Conservation (phyloP, 2,888 invertebrate species). For the Seira ritae region DNA sequence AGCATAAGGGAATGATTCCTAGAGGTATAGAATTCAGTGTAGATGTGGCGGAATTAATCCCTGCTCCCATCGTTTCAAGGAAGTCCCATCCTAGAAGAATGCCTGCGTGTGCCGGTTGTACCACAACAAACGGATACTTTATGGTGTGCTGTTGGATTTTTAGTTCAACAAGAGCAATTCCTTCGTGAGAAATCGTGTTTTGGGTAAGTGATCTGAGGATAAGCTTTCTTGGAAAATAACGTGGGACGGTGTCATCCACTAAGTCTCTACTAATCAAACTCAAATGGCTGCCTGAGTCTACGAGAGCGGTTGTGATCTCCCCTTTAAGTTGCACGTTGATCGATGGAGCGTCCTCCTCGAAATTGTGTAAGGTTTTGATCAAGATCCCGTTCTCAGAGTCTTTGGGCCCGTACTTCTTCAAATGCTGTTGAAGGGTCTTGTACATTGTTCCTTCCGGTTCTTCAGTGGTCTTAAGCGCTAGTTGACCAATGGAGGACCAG, state of each 20-base stretch:
- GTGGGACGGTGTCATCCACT: not conserved
- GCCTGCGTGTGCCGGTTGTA: not conserved
- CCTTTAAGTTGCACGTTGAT: not conserved
- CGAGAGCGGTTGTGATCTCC: not conserved
- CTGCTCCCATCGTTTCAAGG: not conserved
- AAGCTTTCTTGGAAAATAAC: not conserved
- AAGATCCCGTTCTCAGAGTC: too few species aligned
- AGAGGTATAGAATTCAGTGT: not conserved
- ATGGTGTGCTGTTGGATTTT: not conserved
- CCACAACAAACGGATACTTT: slow-evolving; percentile 25
- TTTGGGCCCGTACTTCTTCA: too few species aligned
- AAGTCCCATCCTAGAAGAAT: slow-evolving; percentile 37
- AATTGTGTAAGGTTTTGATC: too few species aligned
- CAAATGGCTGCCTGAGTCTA: slow-evolving; percentile 16
- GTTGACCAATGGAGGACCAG: too few species aligned
- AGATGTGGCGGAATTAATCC: not conserved
- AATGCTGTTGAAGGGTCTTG: not conserved
- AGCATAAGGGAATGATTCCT: not conserved
- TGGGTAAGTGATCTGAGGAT: not conserved
- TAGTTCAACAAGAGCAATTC: slow-evolving; percentile 19
- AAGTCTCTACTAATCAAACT: not conserved
- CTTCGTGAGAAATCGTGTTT: not conserved
- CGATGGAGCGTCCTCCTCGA: not conserved
- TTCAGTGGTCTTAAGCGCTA: slow-evolving; percentile 5
- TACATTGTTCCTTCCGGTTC: not conserved